phyloP scores from a whole-genome alignment of 2,113 vertebrate species.

The Trochalopteron elliotii region DNA sequence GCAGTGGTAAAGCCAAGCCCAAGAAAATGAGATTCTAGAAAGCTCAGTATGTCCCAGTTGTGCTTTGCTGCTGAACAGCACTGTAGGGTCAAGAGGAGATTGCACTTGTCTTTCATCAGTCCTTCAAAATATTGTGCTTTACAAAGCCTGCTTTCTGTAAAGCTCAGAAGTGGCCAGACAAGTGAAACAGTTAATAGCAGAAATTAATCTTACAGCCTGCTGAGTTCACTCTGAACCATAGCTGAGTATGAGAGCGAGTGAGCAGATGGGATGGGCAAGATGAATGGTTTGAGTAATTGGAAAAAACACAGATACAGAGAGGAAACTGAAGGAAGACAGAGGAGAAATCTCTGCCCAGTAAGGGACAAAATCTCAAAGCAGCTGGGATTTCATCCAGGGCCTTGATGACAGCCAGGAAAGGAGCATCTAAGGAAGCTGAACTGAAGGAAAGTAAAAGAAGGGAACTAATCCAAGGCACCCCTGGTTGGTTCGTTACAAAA shows the following conservation, averaged over 20 bases:
- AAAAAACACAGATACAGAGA: slow-evolving; percentile 47
- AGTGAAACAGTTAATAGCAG: slow-evolving; percentile 55
- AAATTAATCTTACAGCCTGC: slow-evolving; percentile 57
- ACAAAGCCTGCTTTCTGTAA: background rate
- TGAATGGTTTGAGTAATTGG: slow-evolving; percentile 55
- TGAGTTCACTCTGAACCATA: slow-evolving; percentile 51
- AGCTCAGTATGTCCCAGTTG: background rate
- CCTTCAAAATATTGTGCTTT: background rate
- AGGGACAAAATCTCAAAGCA: slow-evolving; percentile 45
- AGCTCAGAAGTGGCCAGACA: slow-evolving; percentile 44
- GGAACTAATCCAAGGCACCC: slow-evolving; percentile 2
- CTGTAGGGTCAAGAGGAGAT: background rate
- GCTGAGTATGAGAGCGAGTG: slow-evolving; percentile 5
- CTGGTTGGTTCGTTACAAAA: background rate
- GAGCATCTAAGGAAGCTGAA: slow-evolving; percentile 50
- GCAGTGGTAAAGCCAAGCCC: background rate
- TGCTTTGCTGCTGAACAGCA: background rate
- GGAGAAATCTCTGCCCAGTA: slow-evolving; percentile 44
- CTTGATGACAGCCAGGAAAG: slow-evolving; percentile 38
- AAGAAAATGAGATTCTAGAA: background rate
- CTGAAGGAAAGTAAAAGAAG: background rate
- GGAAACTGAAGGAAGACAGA: slow-evolving; percentile 46
- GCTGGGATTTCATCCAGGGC: slow-evolving; percentile 54
- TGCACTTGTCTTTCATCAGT: slow-evolving; percentile 32
- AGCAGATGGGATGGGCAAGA: slow-evolving; percentile 58